Evolutionary conservation across 2,113 vertebrate species (phyloP), one percentile per base, ranked within the genome.

Genomic region (Spea bombifrons): DNA sequence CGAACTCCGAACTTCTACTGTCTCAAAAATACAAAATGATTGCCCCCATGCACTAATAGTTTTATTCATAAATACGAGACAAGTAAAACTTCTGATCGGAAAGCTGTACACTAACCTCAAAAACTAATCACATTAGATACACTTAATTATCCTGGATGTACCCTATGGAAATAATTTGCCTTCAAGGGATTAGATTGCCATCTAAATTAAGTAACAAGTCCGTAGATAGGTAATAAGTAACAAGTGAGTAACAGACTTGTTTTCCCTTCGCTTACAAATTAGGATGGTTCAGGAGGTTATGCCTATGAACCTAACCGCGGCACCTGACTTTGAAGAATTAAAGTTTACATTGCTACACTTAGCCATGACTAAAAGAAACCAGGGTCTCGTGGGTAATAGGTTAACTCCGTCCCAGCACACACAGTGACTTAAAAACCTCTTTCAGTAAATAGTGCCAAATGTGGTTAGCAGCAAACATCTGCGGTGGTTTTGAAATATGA

Each of bases 361-460:
- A 84, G 81, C 76, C 76, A 75, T 0, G 0, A 83, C 13, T 86
- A 81, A 75, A 75, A 84, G 84, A 80, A 86, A 84, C 83, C 82
- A 83, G 82, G 73, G 82, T 70, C 83, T 57, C 16, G 64, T 64
- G 86, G 78, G 84, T 83, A 85, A 86, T 81, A 86, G 84, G 80
- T 83, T 83, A 83, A 82, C 83, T 84, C 81, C 86, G 83, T 80
- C 79, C 77, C 5, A 0, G 52, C 59, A 72, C 75, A 86, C 76
- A 57, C 78, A 61, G 15, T 65, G 61, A 3, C 76, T 84, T 84
- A 85, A 82, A 81, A 85, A 81, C 73, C 83, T 53, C 77, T 83
- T 74, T 80, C 82, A 80, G 78, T 50, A 13, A 79, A 69, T 0
- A 0, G 77, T 86, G 85, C 86, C 88, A 86, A 83, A 55, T 66